Percentiles rank a stretch among this genome's conserved stretches.
Evolutionary conservation across 2,888 invertebrate species (phyloP).

Genomic region (Chrysina gloriosa): DNA sequence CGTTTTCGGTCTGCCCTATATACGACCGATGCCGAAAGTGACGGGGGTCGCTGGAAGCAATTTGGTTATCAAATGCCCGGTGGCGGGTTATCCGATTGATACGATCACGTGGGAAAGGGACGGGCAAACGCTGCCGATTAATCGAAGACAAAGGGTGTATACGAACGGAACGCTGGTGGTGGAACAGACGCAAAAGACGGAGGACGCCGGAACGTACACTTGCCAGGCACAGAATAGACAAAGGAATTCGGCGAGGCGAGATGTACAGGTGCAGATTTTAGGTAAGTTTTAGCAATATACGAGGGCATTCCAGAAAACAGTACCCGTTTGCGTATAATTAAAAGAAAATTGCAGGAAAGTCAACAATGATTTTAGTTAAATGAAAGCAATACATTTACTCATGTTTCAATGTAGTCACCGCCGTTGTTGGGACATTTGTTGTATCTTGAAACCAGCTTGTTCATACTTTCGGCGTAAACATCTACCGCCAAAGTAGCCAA

Average conservation of each 20-base stretch:
- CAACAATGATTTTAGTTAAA: too few relatives aligned
- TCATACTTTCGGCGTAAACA: too few relatives aligned
- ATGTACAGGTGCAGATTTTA: slow-evolving; percentile 80
- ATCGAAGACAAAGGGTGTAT: slow-evolving; percentile 87
- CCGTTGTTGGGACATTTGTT: too few relatives aligned
- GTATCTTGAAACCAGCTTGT: too few relatives aligned
- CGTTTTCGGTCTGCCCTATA: slow-evolving; percentile 87
- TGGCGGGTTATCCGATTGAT: slow-evolving; percentile 90
- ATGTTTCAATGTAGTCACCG: too few relatives aligned
- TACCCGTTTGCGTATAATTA: too few relatives aligned
- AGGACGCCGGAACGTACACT: slow-evolving; percentile 90
- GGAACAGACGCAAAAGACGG: slow-evolving; percentile 84
- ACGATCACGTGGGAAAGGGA: slow-evolving; percentile 92
- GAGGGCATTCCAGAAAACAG: too few relatives aligned
- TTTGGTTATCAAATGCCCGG: slow-evolving; percentile 88
- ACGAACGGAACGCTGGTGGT: slow-evolving; percentile 88
- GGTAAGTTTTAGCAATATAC: slow-evolving; percentile 67
- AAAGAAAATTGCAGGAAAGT: too few relatives aligned
- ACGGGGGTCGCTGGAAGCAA: slow-evolving; percentile 88
- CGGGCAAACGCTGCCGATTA: slow-evolving; percentile 86
- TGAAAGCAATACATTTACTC: too few relatives aligned
- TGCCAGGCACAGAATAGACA: slow-evolving; percentile 90
- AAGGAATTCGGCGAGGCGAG: slow-evolving; percentile 80
- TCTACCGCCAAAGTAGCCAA: too few relatives aligned
- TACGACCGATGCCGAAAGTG: slow-evolving; percentile 88